phyloP scores from a whole-genome alignment of 1,140 invertebrate genomes.

The Grapholita molesta region DNA sequence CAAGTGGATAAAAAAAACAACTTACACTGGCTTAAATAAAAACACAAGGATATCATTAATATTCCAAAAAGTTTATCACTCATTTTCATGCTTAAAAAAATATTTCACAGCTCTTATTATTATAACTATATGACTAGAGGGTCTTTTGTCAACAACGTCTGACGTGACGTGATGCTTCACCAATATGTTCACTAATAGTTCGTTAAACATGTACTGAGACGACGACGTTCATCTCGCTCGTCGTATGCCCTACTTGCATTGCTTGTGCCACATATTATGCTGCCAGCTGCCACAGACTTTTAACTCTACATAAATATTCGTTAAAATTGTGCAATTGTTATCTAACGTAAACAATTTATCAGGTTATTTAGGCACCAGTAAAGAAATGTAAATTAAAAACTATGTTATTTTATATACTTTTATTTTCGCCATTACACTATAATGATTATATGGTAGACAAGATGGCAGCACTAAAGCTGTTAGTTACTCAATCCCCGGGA shows the following conservation, averaged over 20 bases:
- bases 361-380: no score
- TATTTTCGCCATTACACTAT: no score
- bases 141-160: not conserved
- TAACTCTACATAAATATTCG: not conserved
- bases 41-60: not conserved
- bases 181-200: not conserved
- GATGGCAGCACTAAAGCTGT: no score
- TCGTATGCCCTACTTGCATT: not conserved
- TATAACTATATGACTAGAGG: slow-evolving; percentile 7
- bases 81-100: not conserved
- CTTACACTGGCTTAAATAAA: not conserved
- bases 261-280: not conserved
- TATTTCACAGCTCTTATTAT: not conserved
- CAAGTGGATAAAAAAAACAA: not conserved
- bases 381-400: no score
- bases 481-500: no score
- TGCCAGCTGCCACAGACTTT: not conserved
- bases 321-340: no score
- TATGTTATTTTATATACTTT: no score
- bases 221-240: not conserved
- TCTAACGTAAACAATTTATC: no score
- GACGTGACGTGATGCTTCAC: not conserved
- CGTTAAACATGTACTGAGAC: not conserved
- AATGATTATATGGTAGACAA: no score
- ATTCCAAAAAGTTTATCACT: not conserved